Evolutionary conservation across 2,888 invertebrate species (phyloP).

Genomic region (Ditula angustiorana): DNA sequence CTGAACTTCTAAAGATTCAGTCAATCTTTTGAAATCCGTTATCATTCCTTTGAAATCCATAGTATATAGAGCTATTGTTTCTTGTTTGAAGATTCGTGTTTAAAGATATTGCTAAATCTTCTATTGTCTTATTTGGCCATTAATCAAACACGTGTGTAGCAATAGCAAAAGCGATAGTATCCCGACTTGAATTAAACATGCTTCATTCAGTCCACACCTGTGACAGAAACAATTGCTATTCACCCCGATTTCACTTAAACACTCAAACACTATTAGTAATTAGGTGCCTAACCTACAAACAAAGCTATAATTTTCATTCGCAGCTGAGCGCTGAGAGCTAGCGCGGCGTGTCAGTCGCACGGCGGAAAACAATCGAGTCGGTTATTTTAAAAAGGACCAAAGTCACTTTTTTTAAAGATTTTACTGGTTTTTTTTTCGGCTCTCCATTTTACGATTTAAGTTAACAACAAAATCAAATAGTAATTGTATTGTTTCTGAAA

Average conservation of each 20-base stretch:
- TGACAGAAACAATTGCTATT: background rate
- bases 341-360: conserved; percentile 44
- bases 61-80: background rate
- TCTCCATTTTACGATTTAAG: too few relatives aligned
- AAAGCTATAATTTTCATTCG: conserved; percentile 30
- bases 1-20: background rate
- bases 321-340: conserved; percentile 28
- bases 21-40: conserved; percentile 8
- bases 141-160: background rate
- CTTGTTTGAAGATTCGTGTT: background rate
- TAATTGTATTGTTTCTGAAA: too few relatives aligned
- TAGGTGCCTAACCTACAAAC: background rate
- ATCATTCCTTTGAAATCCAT: background rate
- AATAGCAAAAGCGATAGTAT: too few relatives aligned
- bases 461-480: too few relatives aligned
- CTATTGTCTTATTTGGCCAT: background rate
- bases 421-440: too few relatives aligned
- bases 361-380: too few relatives aligned
- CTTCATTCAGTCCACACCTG: too few relatives aligned
- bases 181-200: too few relatives aligned
- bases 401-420: too few relatives aligned
- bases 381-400: too few relatives aligned
- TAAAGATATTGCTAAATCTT: background rate
- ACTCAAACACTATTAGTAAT: background rate
- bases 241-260: background rate